phyloP scores from a whole-genome alignment of 2,888 invertebrate species.

The Apamea monoglypha region DNA sequence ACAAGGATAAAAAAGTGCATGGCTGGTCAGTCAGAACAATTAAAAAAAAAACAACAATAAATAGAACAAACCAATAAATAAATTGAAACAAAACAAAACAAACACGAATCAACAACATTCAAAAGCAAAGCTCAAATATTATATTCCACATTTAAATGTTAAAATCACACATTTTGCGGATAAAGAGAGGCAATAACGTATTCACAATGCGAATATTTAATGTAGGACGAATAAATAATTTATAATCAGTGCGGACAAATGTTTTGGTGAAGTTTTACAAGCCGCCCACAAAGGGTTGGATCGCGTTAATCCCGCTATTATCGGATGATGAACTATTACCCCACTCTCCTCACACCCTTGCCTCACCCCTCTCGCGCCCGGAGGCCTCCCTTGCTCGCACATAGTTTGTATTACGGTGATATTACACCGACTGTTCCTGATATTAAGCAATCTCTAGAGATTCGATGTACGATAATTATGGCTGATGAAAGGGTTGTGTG shows the following conservation, averaged over 20 bases:
- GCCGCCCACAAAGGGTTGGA: conserved; percentile 88
- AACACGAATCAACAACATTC: conserved; percentile 2
- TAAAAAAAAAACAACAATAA: background rate
- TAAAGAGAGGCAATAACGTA: conserved; percentile 68
- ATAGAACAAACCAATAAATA: background rate
- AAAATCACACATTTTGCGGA: conserved; percentile 43
- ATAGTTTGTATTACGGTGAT: conserved; percentile 72
- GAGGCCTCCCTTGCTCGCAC: conserved; percentile 39
- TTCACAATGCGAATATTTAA: conserved; percentile 76
- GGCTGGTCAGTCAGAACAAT: background rate
- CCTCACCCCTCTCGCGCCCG: conserved; percentile 46
- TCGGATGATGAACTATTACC: conserved; percentile 84
- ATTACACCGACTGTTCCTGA: conserved; percentile 84
- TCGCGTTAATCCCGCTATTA: conserved; percentile 87
- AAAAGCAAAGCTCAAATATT: conserved; percentile 25
- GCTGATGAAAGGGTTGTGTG: conserved; percentile 70
- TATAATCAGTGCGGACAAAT: conserved; percentile 78
- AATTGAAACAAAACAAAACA: conserved; percentile 27
- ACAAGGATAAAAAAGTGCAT: background rate
- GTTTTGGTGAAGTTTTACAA: conserved; percentile 85
- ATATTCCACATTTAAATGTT: conserved; percentile 27
- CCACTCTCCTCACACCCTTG: conserved; percentile 51
- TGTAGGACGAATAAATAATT: conserved; percentile 76
- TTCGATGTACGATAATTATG: conserved; percentile 69
- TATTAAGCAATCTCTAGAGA: conserved; percentile 73